Evolutionary conservation across 2,888 invertebrate genomes (phyloP), one percentile per base, ranked within the genome.

Genomic region (Myopa tessellatipennis): DNA sequence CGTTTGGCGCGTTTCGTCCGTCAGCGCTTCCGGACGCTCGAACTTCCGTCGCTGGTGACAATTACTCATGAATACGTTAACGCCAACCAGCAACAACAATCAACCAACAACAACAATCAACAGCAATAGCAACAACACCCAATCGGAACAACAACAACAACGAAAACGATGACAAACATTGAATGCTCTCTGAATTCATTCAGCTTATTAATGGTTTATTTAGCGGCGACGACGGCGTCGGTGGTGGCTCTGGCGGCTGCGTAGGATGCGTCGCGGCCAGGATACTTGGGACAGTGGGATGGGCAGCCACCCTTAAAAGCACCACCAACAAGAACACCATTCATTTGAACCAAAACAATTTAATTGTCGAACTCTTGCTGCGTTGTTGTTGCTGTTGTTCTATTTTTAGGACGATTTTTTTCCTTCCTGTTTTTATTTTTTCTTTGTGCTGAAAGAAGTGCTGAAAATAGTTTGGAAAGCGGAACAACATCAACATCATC

Each of bases 21-120:
- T 40, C 58, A 16, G 8, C n/a, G 60, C 45, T 60, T 75, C 69
- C 75, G 69, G 69, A 68, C 69, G 45, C 75, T 18, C 60, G 58
- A 58, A 36, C 69, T 75, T 75, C 75, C 75, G 75, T 34, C 60
- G 50, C 60, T 69, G 68, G 75, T 75, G 75, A 75, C 75, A 75
- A 75, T 75, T 75, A 65, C 75, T 75, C 75, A 75, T 69, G 74
- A 74, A 74, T 74, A 74, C 74, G 55, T 74, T 74, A 74, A 58
- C 55, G 45, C 52, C 55, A 45, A 63, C 34, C 10, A 45, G 4
- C 12, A 36, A 16, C 45, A 5, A 60, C 26, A 55, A 26, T 61
- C 7, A 40, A 18, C 18, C 14, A 73, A 18, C 16, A 55, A 36
- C 38, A 61, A 14, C 26, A 74, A 74, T 3, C 3, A 38, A 55